Conservation (phyloP, 1,140 invertebrate species). For the Teleogryllus occipitalis region DNA sequence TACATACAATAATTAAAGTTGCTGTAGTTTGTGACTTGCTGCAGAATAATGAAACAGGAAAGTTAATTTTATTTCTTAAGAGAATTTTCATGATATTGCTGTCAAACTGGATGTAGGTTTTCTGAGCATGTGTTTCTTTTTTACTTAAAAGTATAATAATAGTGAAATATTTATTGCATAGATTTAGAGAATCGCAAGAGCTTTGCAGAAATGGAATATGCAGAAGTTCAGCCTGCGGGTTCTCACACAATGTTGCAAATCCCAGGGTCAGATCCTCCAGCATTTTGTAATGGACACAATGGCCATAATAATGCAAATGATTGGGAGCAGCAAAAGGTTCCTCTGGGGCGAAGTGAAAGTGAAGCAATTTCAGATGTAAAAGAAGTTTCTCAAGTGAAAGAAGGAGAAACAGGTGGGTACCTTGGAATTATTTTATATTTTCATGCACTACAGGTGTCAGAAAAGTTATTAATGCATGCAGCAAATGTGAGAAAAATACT, state of each 20-base stretch:
- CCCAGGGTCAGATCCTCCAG: conserved; percentile 12
- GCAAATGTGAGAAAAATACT: no score
- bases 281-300: conserved; percentile 23
- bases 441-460: no score
- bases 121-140: no score
- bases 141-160: no score
- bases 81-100: no score
- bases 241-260: conserved; percentile 21
- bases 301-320: neutral
- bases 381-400: conserved; percentile 8
- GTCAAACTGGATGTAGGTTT: no score
- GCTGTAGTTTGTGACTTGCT: no score
- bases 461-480: no score
- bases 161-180: conserved; percentile 10
- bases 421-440: no score
- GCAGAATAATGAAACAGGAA: no score
- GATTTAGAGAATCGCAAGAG: conserved; percentile 29
- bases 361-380: conserved; percentile 21
- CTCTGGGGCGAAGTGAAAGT: conserved; percentile 23
- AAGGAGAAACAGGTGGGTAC: conserved; percentile 7
- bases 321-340: neutral
- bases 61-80: no score
- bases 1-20: no score
- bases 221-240: conserved; percentile 28
- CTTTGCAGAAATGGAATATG: conserved; percentile 31